phyloP scores from a whole-genome alignment of 2,113 vertebrate species.

The Oophaga pumilio region DNA sequence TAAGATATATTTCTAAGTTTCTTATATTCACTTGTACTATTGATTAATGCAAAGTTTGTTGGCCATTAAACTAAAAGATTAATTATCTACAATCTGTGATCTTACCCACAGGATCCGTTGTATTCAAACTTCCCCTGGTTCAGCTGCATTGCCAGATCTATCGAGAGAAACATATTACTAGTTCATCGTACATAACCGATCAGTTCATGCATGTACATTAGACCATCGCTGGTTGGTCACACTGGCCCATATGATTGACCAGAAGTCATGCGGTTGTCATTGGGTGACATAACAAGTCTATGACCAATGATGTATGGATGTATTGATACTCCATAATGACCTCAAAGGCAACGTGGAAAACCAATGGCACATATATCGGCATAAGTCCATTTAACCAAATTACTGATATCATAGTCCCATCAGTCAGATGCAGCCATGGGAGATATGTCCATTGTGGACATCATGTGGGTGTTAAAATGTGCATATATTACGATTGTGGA shows the following conservation, averaged over 20 bases:
- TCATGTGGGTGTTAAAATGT: background rate
- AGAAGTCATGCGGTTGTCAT: background rate
- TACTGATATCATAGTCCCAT: background rate
- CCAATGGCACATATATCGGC: background rate
- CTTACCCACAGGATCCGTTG: slow-evolving; percentile 97
- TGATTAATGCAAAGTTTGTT: background rate
- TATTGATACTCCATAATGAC: background rate
- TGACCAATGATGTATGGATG: background rate
- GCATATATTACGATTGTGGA: background rate
- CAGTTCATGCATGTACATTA: background rate
- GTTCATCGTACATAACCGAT: background rate
- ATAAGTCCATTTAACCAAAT: background rate
- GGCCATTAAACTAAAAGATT: background rate
- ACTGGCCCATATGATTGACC: background rate
- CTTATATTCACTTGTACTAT: too few relatives aligned
- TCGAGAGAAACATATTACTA: slow-evolving; percentile 67
- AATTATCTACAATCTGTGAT: background rate
- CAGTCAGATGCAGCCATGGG: background rate
- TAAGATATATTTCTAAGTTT: background rate
- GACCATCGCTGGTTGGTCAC: background rate
- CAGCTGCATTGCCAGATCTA: slow-evolving; percentile 98
- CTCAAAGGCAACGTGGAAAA: background rate
- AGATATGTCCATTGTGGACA: background rate
- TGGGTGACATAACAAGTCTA: background rate
- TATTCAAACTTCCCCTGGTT: slow-evolving; percentile 99